Percentiles rank a stretch among this genome's conserved stretches.
Conservation (phyloP, 1,140 invertebrate genomes). For the Pachyrhynchus sulphureomaculatus region DNA sequence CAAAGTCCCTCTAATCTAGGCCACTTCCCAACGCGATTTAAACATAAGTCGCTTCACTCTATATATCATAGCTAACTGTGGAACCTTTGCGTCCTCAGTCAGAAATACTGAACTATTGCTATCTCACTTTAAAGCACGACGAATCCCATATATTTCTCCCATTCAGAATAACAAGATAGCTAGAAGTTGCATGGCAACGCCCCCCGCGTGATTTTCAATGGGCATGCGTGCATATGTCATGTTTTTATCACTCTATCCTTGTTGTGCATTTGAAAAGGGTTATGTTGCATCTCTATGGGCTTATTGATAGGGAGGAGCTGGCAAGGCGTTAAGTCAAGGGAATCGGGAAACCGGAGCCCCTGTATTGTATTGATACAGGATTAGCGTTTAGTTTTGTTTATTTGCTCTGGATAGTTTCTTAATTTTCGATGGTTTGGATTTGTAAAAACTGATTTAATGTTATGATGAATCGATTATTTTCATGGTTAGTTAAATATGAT, state of each 20-base stretch:
- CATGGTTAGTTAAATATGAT: too few species aligned
- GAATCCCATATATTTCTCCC: conserved; percentile 6
- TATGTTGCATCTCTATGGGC: conserved; percentile 29
- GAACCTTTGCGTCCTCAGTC: conserved; percentile 39
- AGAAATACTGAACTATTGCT: conserved; percentile 15
- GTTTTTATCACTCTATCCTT: conserved; percentile 34
- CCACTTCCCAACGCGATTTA: conserved; percentile 68
- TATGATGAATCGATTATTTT: not conserved
- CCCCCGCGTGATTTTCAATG: conserved; percentile 40
- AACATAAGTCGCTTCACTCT: conserved; percentile 66
- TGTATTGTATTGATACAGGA: conserved; percentile 44
- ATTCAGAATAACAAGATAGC: conserved; percentile 34
- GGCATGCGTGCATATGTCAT: conserved; percentile 44
- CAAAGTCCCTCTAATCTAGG: conserved; percentile 62
- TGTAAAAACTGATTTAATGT: conserved; percentile 3
- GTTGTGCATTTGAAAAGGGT: conserved; percentile 5
- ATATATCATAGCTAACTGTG: conserved; percentile 59
- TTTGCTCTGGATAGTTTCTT: conserved; percentile 41
- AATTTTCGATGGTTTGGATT: conserved; percentile 34
- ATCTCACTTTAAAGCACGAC: conserved; percentile 16
- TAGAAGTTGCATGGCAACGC: conserved; percentile 36
- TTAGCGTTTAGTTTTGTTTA: conserved; percentile 39
- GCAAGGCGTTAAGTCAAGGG: conserved; percentile 49
- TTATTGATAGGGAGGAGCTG: conserved; percentile 44
- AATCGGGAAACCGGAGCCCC: conserved; percentile 35